These are phyloP conservation scores for Xestia xanthographa DNA, from an alignment of 2,888 invertebrate species.

Conservation along the genomic window DNA sequence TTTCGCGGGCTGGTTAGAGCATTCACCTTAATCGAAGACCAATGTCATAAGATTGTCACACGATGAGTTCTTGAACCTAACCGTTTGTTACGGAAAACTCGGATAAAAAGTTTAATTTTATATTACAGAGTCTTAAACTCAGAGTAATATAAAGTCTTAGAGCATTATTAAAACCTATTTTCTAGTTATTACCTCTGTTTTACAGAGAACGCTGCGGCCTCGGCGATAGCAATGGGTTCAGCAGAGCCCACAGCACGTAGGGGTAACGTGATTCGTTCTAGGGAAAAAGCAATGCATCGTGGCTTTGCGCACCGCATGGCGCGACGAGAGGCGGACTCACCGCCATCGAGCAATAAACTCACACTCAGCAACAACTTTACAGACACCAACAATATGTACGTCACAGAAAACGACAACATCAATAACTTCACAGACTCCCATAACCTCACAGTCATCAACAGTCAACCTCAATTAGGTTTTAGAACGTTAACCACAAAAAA, in stretches of 20 bases:
- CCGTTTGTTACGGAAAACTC: not conserved
- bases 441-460: conserved; percentile 7
- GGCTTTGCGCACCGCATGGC: conserved; percentile 76
- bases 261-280: conserved; percentile 73
- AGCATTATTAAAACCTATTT: not conserved
- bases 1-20: too few species aligned
- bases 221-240: conserved; percentile 74
- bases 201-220: conserved; percentile 78
- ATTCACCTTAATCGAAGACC: not conserved
- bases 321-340: conserved; percentile 72
- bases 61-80: not conserved
- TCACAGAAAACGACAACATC: not conserved
- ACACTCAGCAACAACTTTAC: conserved; percentile 27
- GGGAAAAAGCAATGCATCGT: conserved; percentile 75
- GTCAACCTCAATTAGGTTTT: conserved; percentile 5
- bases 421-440: not conserved
- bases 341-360: conserved; percentile 62
- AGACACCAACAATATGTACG: conserved; percentile 10
- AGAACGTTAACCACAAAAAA: not conserved
- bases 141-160: too few species aligned
- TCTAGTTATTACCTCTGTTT: conserved; percentile 8
- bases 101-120: not conserved
- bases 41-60: not conserved
- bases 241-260: conserved; percentile 48
- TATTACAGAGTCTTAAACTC: not conserved